Base-by-base conservation (phyloP, 2,797 vertebrate genomes). In the Falco rusticolus region DNA sequence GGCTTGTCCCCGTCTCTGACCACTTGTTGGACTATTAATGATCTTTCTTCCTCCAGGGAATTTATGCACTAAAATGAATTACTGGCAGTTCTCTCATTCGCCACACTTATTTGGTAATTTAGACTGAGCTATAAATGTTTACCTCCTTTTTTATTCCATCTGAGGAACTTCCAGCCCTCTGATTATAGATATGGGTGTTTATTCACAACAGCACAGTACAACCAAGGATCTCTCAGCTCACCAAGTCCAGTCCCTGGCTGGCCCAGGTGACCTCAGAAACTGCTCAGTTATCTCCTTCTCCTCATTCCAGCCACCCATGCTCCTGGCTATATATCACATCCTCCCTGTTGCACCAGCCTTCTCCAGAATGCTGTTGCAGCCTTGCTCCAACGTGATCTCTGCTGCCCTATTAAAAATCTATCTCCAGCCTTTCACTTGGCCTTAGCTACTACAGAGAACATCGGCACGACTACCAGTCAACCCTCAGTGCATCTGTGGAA, bases 81-180 rank as follows among this genome's bases (percentile, higher is more conserved):
- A 59, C 51, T 82, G 71, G 54, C 54, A 65, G n/a, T 15, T 60
- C 63, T 72, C 59, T 76, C 60, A 29, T 68, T 83, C 12, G 2
- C 54, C 76, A 59, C 51, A 37, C 31, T 87, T 47, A 71, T 26
- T 82, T 89, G 66, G 60, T 90, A 85, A 76, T 90, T 90, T 43
- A 76, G 41, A 28, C 76, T 33, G 53, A 57, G 79, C 50, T 56
- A 53, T 83, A 90, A 91, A 91, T 80, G 80, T 82, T 94, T 88
- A 51, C 54, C 16, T 61, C 37, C 41, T 50, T 41, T 72, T 85
- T 69, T 61, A 64, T 54, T 70, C 47, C 22, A 2, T 16, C 47
- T 59, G 68, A 65, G 57, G 72, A 59, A 31, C 24, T n/a, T 56
- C 5, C 78, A 87, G n/a, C 53, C 72, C 66, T 56, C 76, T 61